Base-by-base conservation (phyloP, 2,797 vertebrate species). In the Calcarius lapponicus region DNA sequence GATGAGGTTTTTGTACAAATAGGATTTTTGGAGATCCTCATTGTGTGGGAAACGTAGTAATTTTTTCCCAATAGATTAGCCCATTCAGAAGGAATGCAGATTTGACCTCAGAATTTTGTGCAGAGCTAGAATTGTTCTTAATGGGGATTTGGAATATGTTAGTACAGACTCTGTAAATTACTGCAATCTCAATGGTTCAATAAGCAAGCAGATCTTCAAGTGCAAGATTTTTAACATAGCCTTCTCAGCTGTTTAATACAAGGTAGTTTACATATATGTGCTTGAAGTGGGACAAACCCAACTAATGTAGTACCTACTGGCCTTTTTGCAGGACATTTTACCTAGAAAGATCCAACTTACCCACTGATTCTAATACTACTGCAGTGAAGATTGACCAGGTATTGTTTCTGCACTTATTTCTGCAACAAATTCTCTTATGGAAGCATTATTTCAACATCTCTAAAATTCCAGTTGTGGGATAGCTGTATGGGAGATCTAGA, bases 301-400 rank as follows among this genome's bases (percentile, higher is more conserved):
- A 19, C 51, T 93, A 45, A 91, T 14, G 19, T 13, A 34, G 34
- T 50, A 74, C 61, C 84, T 90, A 50, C 56, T 88, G 86, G 29
- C 40, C 76, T 94, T 95, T 81, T 97, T 94, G 61, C 97, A 99
- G 99, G 97, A 98, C 99, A 4, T 99, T 99, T 97, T 99, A 99
- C 97, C 97, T 99, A 96, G 99, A 99, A 93, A 99, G 99, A 94
- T 99, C 99, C n/a, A 99, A 99, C 94, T 97, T 99, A 83, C 98
- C 99, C 24, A 98, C 99, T 4, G 99, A 99, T 47, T 99, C 99
- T 45, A 99, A 98, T 95, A 98, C 98, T 82, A 98, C 99, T 8
- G 99, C 98, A 1, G 99, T 99, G 98, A 99, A 99, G 98, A 99
- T 99, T 85, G 99, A 99, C 97, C 99, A 99, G 99, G 99, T 99